Base-by-base conservation (phyloP, 2,113 vertebrate species). In the Sceloporus undulatus region DNA sequence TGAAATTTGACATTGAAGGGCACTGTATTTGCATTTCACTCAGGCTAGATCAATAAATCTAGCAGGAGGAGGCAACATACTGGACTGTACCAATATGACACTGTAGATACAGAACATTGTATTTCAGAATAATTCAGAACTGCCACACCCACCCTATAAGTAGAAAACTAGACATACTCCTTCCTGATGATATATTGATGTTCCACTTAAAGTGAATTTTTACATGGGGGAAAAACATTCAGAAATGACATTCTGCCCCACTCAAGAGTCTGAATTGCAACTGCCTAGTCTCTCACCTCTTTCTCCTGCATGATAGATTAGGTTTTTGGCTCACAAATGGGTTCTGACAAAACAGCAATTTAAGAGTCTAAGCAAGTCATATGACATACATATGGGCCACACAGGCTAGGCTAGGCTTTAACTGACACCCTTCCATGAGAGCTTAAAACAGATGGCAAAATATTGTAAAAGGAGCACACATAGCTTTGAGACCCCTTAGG, bases 401-500 rank as follows among this genome's bases (percentile, higher is more conserved):
- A 82, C 25, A 48, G 48, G 18, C 59, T 62, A 62, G 59, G 59
- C 87, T 74, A 76, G 25, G 66, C 87, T 79, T 79, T 83, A 89
- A 85, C 1, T 29, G 83, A 93, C 88, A 92, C 65, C 75, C 66
- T 66, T 19, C 27, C 74, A 71, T 1, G 80, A 66, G 65, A 2
- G 68, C 79, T 77, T 2, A 0, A 29, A 79, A 79, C 0, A 1
- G 65, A 25, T 2, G 0, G 84, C 90, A 88, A 77, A 68, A 70
- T 38, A 59, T 70, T 70, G 68, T 1, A 4, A 87, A 79, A 94
- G 92, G 56, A 93, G 91, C 91, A 86, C 91, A 76, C 68, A 84
- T 93, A 1, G 90, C 90, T 86, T 73, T 70, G 1, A 74, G 91
- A 89, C 11, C 14, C 59, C 18, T n/a, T 19, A 62, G 68, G 85